phyloP scores from a whole-genome alignment of 1,140 invertebrate species.

The Micrasema longulum region DNA sequence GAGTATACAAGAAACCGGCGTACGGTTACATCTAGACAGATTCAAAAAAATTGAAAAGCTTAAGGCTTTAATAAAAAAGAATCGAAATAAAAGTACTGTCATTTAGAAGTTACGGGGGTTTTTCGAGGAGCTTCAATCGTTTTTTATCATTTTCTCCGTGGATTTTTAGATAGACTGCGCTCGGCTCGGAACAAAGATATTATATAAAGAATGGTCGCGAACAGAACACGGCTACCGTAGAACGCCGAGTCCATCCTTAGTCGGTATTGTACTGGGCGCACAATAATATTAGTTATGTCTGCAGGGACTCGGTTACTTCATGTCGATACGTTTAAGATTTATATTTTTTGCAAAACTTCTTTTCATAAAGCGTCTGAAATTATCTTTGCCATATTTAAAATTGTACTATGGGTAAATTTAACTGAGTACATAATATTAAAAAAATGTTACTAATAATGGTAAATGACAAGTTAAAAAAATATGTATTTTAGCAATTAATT shows the following conservation, averaged over 20 bases:
- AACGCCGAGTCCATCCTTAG: not conserved
- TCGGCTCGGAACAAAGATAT: conserved; percentile 25
- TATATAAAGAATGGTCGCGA: conserved; percentile 37
- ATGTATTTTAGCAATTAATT: too few species aligned
- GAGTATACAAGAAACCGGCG: conserved; percentile 17
- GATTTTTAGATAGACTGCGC: conserved; percentile 1
- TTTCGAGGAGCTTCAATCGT: conserved; percentile 1
- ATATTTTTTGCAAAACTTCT: not conserved
- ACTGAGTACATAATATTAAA: too few species aligned
- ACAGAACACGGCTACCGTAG: conserved; percentile 39
- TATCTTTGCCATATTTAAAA: too few species aligned
- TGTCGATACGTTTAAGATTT: conserved; percentile 10
- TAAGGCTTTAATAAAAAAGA: too few species aligned
- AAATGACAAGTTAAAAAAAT: too few species aligned
- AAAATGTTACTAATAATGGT: too few species aligned
- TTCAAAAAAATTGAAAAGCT: not conserved
- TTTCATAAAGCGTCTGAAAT: too few species aligned
- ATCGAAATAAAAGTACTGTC: too few species aligned
- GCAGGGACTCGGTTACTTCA: conserved; percentile 1
- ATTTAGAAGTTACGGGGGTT: not conserved
- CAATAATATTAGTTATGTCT: conserved; percentile 17
- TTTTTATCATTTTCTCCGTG: not conserved
- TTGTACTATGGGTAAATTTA: too few species aligned
- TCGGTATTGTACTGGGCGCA: conserved; percentile 37
- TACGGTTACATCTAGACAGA: conserved; percentile 3